Base-by-base conservation (phyloP, 2,797 vertebrate genomes). In the Enteromius treurensis region DNA sequence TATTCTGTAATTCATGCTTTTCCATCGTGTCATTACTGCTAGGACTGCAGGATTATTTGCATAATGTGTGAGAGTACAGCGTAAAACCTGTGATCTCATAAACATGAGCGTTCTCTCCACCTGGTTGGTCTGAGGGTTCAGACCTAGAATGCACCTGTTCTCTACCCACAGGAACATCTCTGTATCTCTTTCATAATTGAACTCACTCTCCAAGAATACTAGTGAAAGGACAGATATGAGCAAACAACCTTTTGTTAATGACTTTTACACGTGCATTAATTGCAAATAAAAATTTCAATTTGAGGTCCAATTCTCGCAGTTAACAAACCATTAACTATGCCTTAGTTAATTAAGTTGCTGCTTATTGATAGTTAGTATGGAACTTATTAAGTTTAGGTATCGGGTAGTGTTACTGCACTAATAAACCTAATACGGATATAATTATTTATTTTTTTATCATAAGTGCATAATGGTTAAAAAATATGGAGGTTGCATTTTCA, bases 111-210 rank as follows among this genome's bases (percentile, higher is more conserved):
- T 32, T 67, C 6, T 55, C 49, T 60, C 64, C 81, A 76, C 34
- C 73, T 68, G 45, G n/a, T 8, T 55, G 19, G 45, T 76, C 80
- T 68, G 45, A 67, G 32, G 47, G 73, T 60, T 55, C 9, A 4
- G 47, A 47, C 62, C 73, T 62, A 77, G 13, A 77, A 68, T 82
- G 73, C 81, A 82, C 81, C 34, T 77, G 47, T 21, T 68, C 23
- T 68, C 45, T 55, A 40, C 47, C 32, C 42, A 74, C 14, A 75
- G 80, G 70, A 74, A 49, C n/a, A 34, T 47, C 71, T 51, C n/a
- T 74, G 19, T 13, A 65, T 55, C 32, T 32, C n/a, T 79, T 55
- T n/a, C 49, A 42, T 53, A 69, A 55, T 55, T 69, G 29, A 67
- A 19, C 19, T 26, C 62, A 37, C 17, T 60, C 37, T 37, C 1